A percentile compares a stretch with the other conserved stretches of the same genome.
These are phyloP conservation scores for Tokudaia tokunoshimensis DNA, from an alignment of 2,797 vertebrate genomes.

Conservation along the genomic window DNA sequence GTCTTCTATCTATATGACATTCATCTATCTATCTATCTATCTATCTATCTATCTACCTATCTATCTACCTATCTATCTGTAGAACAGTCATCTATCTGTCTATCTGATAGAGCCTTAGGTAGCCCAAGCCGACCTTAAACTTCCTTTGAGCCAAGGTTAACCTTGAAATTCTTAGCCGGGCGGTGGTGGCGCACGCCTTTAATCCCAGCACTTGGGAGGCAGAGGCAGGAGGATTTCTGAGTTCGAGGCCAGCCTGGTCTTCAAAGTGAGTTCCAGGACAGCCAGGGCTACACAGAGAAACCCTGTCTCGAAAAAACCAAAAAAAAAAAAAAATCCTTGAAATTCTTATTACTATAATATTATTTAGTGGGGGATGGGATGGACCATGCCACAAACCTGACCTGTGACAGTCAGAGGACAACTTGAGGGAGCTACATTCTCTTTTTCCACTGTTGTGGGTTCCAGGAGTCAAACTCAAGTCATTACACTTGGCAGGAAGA, in stretches of 20 bases:
- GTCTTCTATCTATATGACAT: too few species aligned
- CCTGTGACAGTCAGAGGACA: not conserved
- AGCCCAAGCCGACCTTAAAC: not conserved
- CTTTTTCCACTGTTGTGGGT: not conserved
- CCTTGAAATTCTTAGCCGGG: not conserved
- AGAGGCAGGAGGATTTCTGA: too few species aligned
- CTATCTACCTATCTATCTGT: too few species aligned
- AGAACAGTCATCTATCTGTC: too few species aligned
- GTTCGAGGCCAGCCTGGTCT: too few species aligned
- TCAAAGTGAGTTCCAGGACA: too few species aligned
- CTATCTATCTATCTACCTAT: too few species aligned
- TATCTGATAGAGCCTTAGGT: not conserved
- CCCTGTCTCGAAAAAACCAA: too few species aligned
- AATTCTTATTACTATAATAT: not conserved
- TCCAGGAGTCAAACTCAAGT: not conserved
- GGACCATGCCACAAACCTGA: not conserved
- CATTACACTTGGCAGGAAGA: not conserved
- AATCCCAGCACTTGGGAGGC: too few species aligned
- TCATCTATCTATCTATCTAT: not conserved
- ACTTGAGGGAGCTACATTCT: not conserved
- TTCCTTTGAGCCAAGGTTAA: not conserved
- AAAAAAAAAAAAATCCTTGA: too few species aligned
- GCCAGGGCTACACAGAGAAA: too few species aligned
- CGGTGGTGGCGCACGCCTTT: too few species aligned
- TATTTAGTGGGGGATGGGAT: not conserved